phyloP scores from a whole-genome alignment of 1,140 invertebrate genomes.

The Lepidurus couesii region DNA sequence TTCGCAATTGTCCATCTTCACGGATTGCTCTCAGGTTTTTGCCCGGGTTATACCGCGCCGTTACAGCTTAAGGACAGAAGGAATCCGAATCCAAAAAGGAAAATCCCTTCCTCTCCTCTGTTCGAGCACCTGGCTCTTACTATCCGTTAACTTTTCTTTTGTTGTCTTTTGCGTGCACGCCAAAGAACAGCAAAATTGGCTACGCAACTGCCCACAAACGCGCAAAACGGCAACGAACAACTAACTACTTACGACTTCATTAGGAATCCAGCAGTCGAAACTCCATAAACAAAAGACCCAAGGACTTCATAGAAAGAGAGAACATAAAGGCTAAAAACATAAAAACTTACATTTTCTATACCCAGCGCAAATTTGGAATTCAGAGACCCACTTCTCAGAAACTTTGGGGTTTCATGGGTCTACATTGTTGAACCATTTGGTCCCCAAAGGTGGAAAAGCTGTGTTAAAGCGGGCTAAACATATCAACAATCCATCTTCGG shows the following conservation, averaged over 20 bases:
- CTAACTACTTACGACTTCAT: neutral
- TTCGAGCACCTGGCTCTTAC: neutral
- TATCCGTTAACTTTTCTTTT: neutral
- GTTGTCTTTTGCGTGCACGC: neutral
- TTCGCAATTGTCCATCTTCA: neutral
- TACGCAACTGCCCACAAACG: neutral
- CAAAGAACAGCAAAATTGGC: neutral
- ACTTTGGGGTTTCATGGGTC: neutral
- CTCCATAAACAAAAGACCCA: too few species aligned
- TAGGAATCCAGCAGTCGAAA: neutral
- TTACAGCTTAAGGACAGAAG: neutral
- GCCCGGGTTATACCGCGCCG: neutral
- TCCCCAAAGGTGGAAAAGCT: neutral
- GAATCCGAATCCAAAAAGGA: neutral
- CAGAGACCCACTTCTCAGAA: neutral
- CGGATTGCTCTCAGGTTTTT: neutral
- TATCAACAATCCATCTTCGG: conserved; percentile 19
- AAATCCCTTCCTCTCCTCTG: too few species aligned
- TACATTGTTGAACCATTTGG: neutral
- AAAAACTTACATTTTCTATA: too few species aligned
- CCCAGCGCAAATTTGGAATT: conserved; percentile 13
- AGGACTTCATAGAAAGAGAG: too few species aligned
- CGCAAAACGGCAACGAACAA: neutral
- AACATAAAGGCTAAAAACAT: too few species aligned
- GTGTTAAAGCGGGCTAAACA: neutral